phyloP scores from a whole-genome alignment of 1,140 invertebrate genomes.

The Atta cephalotes region DNA sequence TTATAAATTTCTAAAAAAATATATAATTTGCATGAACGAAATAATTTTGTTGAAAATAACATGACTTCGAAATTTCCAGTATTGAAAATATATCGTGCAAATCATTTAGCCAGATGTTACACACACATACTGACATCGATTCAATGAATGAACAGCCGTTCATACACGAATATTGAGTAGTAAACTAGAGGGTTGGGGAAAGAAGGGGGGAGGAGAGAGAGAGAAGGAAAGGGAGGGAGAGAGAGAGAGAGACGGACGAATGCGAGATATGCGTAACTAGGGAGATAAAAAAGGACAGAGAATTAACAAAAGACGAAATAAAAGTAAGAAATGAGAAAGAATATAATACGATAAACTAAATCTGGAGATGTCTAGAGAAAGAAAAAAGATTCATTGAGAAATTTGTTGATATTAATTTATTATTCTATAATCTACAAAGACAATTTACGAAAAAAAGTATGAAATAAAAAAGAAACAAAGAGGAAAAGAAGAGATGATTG shows the following conservation, averaged over 20 bases:
- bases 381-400: background rate
- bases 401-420: background rate
- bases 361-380: background rate
- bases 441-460: background rate
- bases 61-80: background rate
- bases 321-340: background rate
- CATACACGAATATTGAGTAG: constrained; percentile 69
- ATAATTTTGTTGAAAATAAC: background rate
- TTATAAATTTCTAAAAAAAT: background rate
- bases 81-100: constrained; percentile 42
- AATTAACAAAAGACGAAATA: constrained; percentile 1
- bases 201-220: background rate
- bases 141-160: constrained; percentile 79
- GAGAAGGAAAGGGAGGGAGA: no score
- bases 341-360: background rate
- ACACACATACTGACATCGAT: constrained; percentile 76
- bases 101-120: constrained; percentile 72
- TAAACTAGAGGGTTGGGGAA: constrained; percentile 28
- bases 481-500: background rate
- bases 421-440: background rate
- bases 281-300: background rate
- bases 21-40: background rate
- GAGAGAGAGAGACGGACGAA: background rate
- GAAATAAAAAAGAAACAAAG: background rate
- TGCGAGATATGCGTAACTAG: background rate